These are phyloP conservation scores for Coracias cyanogaster DNA, from an alignment of 2,797 vertebrate genomes.

Conservation along the genomic window DNA sequence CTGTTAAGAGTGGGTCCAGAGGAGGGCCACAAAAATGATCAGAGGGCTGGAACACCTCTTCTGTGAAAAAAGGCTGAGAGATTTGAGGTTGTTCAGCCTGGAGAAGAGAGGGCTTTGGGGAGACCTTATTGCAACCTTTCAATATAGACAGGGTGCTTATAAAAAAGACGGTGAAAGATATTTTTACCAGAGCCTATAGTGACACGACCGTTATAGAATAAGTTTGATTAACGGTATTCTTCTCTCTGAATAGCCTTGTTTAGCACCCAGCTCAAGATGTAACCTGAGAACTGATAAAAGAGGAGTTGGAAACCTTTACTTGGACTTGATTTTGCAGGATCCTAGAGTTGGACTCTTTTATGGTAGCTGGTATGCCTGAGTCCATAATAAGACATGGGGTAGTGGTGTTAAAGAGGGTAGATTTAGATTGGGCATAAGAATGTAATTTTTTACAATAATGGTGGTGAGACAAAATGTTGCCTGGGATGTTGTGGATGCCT, in stretches of 20 bases:
- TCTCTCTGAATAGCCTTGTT: background rate
- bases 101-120: too few relatives aligned
- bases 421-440: background rate
- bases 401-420: background rate
- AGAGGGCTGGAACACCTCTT: background rate
- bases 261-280: background rate
- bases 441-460: background rate
- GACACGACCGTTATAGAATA: background rate
- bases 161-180: too few relatives aligned
- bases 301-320: background rate
- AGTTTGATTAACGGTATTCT: background rate
- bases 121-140: too few relatives aligned
- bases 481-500: background rate
- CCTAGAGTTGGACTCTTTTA: background rate
- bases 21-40: background rate
- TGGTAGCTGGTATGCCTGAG: background rate
- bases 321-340: background rate
- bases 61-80: too few relatives aligned
- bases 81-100: too few relatives aligned
- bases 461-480: background rate
- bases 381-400: background rate
- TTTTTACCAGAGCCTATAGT: background rate
- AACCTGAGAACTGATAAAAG: background rate
- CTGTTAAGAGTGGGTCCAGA: background rate
- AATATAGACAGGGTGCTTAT: too few relatives aligned